Evolutionary conservation across 2,113 vertebrate species (phyloP), one percentile per base, ranked within the genome.

Genomic region (Lamprotornis superbus): DNA sequence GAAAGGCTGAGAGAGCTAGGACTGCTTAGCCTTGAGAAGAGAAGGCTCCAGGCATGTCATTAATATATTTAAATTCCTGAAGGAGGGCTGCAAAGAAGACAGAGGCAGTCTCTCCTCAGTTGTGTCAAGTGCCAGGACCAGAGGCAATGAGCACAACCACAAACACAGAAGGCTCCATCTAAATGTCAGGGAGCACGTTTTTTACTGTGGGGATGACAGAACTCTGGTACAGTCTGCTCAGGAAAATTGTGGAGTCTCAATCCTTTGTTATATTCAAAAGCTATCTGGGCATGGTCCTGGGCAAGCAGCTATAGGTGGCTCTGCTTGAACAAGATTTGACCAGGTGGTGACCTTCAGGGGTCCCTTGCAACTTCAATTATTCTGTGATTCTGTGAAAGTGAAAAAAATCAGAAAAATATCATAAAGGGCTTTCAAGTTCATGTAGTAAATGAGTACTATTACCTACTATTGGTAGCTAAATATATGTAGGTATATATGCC

Each of bases 31-130:
- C 14, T 53, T 10, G 20, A 70, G 24, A 55, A 85, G 12, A 44
- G 15, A 64, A 73, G 11, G 3, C 12, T 85, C 14, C 0, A 1
- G 1, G 4, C 3, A 18, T 55, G 19, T n/a, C 33, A 33, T 24
- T 15, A 16, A 27, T 40, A 30, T 42, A 24, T 47, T 24, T 78
- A 33, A 70, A 74, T 65, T 74, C 30, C 24, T 61, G 30, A 78
- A 65, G 8, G 9, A 4, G 53, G 2, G 2, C 1, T 70, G 24
- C 15, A 52, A 39, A 74, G 20, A 59, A 14, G 24, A 44, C 8
- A 33, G 30, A 65, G 8, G 2, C n/a, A 57, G 2, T 20, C 2
- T 65, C 5, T 57, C 12, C 17, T 64, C 39, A 14, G 6, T 42
- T n/a, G 4, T 39, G 14, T 3, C 23, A 25, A 81, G 8, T 28